A percentile compares a stretch with the other conserved stretches of the same genome.
Conservation (phyloP, 2,888 invertebrate species). For the Romanomermis culicivorax region DNA sequence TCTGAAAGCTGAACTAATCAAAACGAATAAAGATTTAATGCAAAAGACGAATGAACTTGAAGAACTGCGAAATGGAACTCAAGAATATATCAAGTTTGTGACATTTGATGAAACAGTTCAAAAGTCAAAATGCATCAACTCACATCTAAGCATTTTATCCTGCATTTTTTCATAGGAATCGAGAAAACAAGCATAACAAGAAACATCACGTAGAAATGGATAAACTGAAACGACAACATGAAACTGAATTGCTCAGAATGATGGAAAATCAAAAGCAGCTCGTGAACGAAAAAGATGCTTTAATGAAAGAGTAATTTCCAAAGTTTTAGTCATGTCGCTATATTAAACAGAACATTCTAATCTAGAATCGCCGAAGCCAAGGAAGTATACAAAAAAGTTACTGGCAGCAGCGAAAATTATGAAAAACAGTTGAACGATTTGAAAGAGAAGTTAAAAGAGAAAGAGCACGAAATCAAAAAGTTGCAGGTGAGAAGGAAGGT, state of each 20-base stretch:
- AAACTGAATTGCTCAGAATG: neutral
- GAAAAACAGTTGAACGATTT: neutral
- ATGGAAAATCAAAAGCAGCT: neutral
- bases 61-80: slow-evolving; percentile 16
- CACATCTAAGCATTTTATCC: neutral
- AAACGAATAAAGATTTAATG: slow-evolving; percentile 16
- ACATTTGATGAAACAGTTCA: neutral
- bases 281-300: neutral
- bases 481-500: no score
- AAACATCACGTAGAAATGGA: slow-evolving; percentile 6
- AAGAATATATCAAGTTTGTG: slow-evolving; percentile 15
- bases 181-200: slow-evolving; percentile 6
- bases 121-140: neutral
- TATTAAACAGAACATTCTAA: no score
- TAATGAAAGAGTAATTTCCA: neutral
- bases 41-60: slow-evolving; percentile 18
- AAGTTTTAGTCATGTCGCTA: neutral
- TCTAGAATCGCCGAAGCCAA: no score
- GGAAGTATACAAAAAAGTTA: no score
- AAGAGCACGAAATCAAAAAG: neutral
- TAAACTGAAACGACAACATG: slow-evolving; percentile 5
- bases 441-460: neutral
- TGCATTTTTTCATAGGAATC: no score
- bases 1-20: slow-evolving; percentile 16
- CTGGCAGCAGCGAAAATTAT: no score